These are phyloP conservation scores for Spongilla lacustris DNA, from an alignment of 37 sponge, comb jelly and placozoan genomes.

Conservation along the genomic window DNA sequence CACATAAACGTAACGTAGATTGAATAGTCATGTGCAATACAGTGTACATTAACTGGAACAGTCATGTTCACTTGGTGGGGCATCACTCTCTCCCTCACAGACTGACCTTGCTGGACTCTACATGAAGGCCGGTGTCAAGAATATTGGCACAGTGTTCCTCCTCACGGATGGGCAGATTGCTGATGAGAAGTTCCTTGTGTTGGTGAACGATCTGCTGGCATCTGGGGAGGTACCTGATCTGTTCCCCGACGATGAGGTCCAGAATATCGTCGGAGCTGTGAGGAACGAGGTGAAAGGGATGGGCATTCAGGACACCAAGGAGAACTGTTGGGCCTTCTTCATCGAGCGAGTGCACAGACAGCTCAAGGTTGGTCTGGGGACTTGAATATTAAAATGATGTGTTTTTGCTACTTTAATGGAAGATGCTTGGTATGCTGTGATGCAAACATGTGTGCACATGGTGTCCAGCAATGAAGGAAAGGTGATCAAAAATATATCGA, in stretches of 20 bases:
- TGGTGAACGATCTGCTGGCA: slow-evolving; percentile 92
- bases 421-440: too few species aligned
- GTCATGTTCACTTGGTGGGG: too few species aligned
- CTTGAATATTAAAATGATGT: too few species aligned
- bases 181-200: slow-evolving; percentile 94
- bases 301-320: slow-evolving; percentile 93
- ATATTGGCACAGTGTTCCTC: slow-evolving; percentile 93
- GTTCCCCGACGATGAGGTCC: slow-evolving; percentile 95
- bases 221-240: slow-evolving; percentile 97
- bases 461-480: too few species aligned
- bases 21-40: too few species aligned
- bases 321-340: slow-evolving; percentile 98
- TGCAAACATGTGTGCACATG: too few species aligned
- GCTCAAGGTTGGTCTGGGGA: slow-evolving; percentile 76
- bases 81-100: slow-evolving; percentile 2
- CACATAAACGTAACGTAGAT: too few species aligned
- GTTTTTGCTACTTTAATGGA: too few species aligned
- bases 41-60: too few species aligned
- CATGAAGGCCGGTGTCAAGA: slow-evolving; percentile 96
- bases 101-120: slow-evolving; percentile 91
- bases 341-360: slow-evolving; percentile 93
- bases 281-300: slow-evolving; percentile 93
- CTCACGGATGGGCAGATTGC: slow-evolving; percentile 97
- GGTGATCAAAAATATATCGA: too few species aligned
- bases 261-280: slow-evolving; percentile 78